A percentile compares a stretch with the other conserved stretches of the same genome.
Evolutionary conservation across 2,888 invertebrate genomes (phyloP).

Genomic region (Tryphoninae sp.): DNA sequence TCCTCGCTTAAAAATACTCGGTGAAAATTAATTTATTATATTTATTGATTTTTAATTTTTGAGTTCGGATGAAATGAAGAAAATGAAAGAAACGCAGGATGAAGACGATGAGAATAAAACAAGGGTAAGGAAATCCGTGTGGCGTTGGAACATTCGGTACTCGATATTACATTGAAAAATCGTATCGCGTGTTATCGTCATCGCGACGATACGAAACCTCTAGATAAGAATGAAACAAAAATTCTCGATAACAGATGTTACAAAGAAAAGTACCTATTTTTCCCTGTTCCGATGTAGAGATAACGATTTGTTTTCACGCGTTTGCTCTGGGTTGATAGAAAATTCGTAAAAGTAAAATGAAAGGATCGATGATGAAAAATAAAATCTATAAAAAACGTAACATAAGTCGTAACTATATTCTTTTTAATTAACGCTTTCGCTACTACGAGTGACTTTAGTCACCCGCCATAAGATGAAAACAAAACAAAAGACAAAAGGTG

Average conservation of each 20-base stretch:
- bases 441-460: neutral
- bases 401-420: neutral
- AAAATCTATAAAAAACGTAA: neutral
- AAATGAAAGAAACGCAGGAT: too few relatives aligned
- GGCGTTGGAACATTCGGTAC: neutral
- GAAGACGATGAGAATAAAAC: too few relatives aligned
- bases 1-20: too few relatives aligned
- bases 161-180: neutral
- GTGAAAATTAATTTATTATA: too few relatives aligned
- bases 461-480: too few relatives aligned
- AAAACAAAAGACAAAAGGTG: too few relatives aligned
- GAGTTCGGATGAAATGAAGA: too few relatives aligned
- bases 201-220: conserved; percentile 16
- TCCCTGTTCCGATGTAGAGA: conserved; percentile 10
- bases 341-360: neutral
- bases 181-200: conserved; percentile 7
- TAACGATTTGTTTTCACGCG: neutral
- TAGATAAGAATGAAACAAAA: neutral
- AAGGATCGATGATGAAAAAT: neutral
- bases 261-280: neutral
- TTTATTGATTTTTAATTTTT: too few relatives aligned
- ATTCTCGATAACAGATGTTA: conserved; percentile 20
- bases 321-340: neutral
- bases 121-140: neutral
- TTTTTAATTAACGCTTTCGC: neutral